Conservation (phyloP, 2,113 vertebrate species). For the Oriolus oriolus region DNA sequence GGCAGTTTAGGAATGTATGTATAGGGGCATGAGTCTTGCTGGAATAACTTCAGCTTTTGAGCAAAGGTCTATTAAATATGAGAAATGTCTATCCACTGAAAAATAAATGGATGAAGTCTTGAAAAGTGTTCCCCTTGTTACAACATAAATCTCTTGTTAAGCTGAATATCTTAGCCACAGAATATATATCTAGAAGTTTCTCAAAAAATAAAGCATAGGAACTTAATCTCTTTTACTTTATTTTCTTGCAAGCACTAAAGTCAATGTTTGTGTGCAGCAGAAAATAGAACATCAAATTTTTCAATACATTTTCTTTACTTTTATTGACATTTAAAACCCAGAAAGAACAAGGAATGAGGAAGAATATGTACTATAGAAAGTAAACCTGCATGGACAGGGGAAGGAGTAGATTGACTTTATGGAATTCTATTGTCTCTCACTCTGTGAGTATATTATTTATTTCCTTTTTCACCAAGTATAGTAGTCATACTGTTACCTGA, state of each 20-base stretch:
- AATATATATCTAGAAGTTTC: neutral
- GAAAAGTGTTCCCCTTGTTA: neutral
- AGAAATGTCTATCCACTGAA: neutral
- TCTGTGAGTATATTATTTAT: neutral
- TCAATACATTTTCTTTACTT: neutral
- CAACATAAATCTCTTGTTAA: neutral
- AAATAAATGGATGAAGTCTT: neutral
- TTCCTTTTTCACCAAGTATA: neutral
- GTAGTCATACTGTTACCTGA: neutral
- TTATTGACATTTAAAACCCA: neutral
- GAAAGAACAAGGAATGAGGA: neutral
- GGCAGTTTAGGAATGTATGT: neutral
- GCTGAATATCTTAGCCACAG: neutral
- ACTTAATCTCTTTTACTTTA: neutral
- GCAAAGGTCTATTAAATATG: neutral
- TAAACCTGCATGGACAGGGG: neutral
- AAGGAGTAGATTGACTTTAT: neutral
- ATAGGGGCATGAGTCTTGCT: neutral
- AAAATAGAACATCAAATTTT: neutral
- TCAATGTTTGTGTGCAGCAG: neutral
- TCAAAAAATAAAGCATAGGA: neutral
- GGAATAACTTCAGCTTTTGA: neutral
- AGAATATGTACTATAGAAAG: accelerated
- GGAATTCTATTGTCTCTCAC: neutral
- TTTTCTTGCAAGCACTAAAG: neutral